Evolutionary conservation across 2,888 invertebrate genomes (phyloP), one percentile per base, ranked within the genome.

Genomic region (Sminthurinus aureus): DNA sequence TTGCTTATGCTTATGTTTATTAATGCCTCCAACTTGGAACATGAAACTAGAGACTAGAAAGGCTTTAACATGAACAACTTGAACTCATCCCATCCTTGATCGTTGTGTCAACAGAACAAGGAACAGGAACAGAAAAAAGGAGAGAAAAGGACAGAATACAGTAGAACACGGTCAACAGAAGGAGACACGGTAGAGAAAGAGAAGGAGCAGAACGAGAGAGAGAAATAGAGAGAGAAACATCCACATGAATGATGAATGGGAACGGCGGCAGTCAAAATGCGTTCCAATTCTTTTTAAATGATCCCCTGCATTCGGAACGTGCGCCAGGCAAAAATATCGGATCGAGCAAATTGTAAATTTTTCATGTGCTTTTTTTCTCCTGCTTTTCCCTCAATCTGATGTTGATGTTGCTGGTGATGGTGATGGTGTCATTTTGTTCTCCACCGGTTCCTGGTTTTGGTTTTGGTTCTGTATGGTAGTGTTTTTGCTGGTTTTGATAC

Each of bases 291-390:
- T 81, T 74, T 73, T 73, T 75, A 75, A 75, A 74, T 81, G 75
- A 66, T 74, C 75, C 66, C 75, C 74, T 75, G 58, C 75, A 58
- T 66, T 74, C 51, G 64, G n/a, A 64, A 66, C 75, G 75, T 81
- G 81, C 66, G 75, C 66, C 81, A 12, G 38, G 67, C 66, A 73
- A 81, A 38, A 38, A 38, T 38, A 38, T 81, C 75, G 52, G 81
- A 75, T 51, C 20, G 64, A 73, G 81, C 75, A 75, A 75, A 66
- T 81, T 81, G 81, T 73, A 66, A 81, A 75, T 75, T 81, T 75
- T 81, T 75, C 75, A 75, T 75, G 81, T 74, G 81, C 67, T 67
- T 67, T 79, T 79, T 67, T 50, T 38, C 67, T 22, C 38, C 13
- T 13, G 6, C 15, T 67, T 15, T 67, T 38, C 24, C 79, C 79